These are phyloP conservation scores for Villa cingulata DNA, from an alignment of 2,888 invertebrate species.

Conservation along the genomic window DNA sequence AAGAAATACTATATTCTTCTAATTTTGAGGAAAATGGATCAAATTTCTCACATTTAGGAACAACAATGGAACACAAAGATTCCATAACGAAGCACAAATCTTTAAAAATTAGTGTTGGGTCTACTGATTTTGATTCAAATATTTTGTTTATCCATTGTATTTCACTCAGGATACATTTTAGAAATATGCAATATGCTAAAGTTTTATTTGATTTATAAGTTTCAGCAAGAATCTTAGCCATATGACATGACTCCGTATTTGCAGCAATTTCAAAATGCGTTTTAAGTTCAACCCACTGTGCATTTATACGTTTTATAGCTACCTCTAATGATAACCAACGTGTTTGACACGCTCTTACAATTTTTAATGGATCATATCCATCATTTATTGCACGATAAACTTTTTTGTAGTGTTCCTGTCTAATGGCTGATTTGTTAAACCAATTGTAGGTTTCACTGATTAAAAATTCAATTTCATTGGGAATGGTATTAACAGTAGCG, in stretches of 20 bases:
- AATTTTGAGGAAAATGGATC: too few relatives aligned
- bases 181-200: background rate
- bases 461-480: too few relatives aligned
- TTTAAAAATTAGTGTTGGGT: background rate
- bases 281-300: background rate
- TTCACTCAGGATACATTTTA: background rate
- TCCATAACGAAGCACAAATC: too few relatives aligned
- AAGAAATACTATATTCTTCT: too few relatives aligned
- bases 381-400: too few relatives aligned
- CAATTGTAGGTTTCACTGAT: too few relatives aligned
- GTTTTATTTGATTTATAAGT: background rate
- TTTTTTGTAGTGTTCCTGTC: too few relatives aligned
- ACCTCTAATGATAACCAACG: background rate
- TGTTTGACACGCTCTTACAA: background rate
- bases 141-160: background rate
- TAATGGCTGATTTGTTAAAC: too few relatives aligned
- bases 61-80: too few relatives aligned
- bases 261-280: background rate
- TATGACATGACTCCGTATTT: background rate
- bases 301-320: background rate
- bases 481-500: too few relatives aligned
- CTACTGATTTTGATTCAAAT: background rate
- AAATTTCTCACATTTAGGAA: too few relatives aligned
- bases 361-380: background rate
- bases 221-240: too few relatives aligned